These are phyloP conservation scores for Enteromius viviparus DNA, from an alignment of 2,797 vertebrate species.

Conservation along the genomic window DNA sequence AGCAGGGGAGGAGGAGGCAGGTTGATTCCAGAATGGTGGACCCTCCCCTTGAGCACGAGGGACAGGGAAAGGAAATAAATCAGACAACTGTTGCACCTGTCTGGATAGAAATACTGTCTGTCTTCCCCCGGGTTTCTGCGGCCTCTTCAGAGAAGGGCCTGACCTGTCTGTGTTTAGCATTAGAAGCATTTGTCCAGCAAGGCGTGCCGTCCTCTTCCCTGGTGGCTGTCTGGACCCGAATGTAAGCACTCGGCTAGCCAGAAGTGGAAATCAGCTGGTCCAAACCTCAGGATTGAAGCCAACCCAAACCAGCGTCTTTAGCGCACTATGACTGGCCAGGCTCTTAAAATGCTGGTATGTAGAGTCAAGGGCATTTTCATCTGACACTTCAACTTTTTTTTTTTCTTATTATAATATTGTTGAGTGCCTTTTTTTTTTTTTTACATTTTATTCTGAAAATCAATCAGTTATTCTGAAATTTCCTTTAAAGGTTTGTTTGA, in stretches of 20 bases:
- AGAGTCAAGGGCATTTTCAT: constrained; percentile 41
- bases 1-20: constrained; percentile 54
- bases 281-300: constrained; percentile 41
- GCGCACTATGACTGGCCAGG: constrained; percentile 33
- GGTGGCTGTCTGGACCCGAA: constrained; percentile 55
- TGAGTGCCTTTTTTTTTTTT: too few species aligned
- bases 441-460: background rate
- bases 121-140: constrained; percentile 36
- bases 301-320: constrained; percentile 35
- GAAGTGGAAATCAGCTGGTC: constrained; percentile 48
- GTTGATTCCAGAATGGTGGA: constrained; percentile 45
- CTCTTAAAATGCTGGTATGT: constrained; percentile 57
- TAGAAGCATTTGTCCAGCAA: constrained; percentile 45
- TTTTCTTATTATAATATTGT: background rate
- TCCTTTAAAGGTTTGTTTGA: constrained; percentile 1
- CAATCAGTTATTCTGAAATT: background rate
- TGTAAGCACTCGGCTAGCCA: constrained; percentile 45
- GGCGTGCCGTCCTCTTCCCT: constrained; percentile 38
- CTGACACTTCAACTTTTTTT: constrained; percentile 29
- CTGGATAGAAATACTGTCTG: constrained; percentile 34
- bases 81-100: constrained; percentile 52
- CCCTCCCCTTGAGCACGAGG: constrained; percentile 49
- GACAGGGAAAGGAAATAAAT: constrained; percentile 46
- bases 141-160: constrained; percentile 47
- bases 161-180: constrained; percentile 50